phyloP scores from a whole-genome alignment of 2,888 invertebrate genomes.

The Horisme vitalbata region DNA sequence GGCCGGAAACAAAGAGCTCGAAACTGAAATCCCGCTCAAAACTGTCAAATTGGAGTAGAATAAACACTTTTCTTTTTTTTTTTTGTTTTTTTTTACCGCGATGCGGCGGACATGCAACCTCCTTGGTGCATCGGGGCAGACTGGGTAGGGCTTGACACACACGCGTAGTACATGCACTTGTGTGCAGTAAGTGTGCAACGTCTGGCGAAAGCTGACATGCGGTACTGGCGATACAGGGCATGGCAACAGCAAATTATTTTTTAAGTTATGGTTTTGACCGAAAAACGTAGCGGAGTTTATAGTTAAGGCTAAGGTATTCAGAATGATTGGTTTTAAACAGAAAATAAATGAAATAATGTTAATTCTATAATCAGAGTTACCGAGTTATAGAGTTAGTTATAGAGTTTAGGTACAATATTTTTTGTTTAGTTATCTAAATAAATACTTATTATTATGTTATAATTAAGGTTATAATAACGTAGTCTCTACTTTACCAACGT shows the following conservation, averaged over 20 bases:
- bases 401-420: too few species aligned
- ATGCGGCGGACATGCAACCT: conserved; percentile 35
- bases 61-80: conserved; percentile 8
- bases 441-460: too few species aligned
- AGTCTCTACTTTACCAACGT: too few species aligned
- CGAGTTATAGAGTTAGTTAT: too few species aligned
- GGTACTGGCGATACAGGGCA: conserved; percentile 40
- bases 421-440: too few species aligned
- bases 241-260: conserved; percentile 39
- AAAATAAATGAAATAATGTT: too few species aligned
- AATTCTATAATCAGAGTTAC: too few species aligned
- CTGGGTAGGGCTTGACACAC: conserved; percentile 34
- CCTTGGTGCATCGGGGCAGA: conserved; percentile 41
- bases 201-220: conserved; percentile 43
- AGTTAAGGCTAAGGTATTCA: too few species aligned
- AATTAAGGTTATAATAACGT: too few species aligned
- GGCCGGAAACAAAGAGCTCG: conserved; percentile 8
- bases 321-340: too few species aligned
- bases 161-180: conserved; percentile 23
- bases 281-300: conserved; percentile 10
- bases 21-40: conserved; percentile 28
- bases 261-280: conserved; percentile 19
- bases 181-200: conserved; percentile 20
- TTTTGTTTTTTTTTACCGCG: conserved; percentile 5
- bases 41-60: background rate